Evolutionary conservation across 1,140 invertebrate species (phyloP), one percentile per base, ranked within the genome.

Genomic region (Euura lappo): DNA sequence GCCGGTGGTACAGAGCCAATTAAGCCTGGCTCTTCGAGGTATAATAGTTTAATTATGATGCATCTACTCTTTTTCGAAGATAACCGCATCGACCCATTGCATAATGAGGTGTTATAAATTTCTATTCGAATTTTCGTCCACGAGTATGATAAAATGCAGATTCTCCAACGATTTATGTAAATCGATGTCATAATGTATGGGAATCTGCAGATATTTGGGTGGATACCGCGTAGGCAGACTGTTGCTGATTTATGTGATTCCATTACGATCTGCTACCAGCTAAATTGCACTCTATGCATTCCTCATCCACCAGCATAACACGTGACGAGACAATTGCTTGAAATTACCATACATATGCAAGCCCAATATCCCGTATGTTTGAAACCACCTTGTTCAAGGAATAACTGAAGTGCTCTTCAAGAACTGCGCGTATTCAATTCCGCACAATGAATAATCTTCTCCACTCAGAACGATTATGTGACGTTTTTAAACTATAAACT

Each of bases 351-450:
- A 3, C 51, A 60, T n/a, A 60, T n/a, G 13, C 51, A 79, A 72
- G 70, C 73, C 74, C 74, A 72, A 76, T 72, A 77, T 76, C 66
- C 74, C 51, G 72, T 72, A 68, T 67, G 13, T 60, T 44, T 65
- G 74, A 76, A 43, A 65, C 65, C 69, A 77, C 74, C 74, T 72
- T 70, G 77, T 28, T 28, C 28, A 28, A 28, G 28, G 28, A 28
- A 28, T 28, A 28, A 28, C 28, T 28, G 28, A 28, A 28, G 28
- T 28, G 28, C 28, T 28, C 28, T 28, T 28, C 28, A 28, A 28
- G 28, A 28, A 28, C 28, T 28, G 28, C 28, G 28, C 28, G 28
- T 28, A 28, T 28, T 28, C 28, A 28, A 28, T 28, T 28, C 28
- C 28, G 28, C 28, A 28, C 28, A 28, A 28, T 28, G 28, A 28